Evolutionary conservation across 2,113 vertebrate species (phyloP), one percentile per base, ranked within the genome.

Genomic region (Tympanuchus pallidicinctus): DNA sequence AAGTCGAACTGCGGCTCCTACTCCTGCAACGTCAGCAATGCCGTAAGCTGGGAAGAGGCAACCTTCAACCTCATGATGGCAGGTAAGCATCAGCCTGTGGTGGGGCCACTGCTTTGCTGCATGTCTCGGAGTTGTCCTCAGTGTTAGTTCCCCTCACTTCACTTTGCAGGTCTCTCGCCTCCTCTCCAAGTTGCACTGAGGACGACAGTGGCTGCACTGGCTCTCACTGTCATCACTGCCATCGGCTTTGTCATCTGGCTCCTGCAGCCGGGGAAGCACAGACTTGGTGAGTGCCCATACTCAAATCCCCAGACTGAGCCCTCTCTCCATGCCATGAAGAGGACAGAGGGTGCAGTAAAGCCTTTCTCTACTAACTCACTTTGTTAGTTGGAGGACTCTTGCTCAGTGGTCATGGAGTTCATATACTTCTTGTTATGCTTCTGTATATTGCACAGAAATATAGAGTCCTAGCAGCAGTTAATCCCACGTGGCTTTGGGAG

Each of bases 161-260:
- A 47, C 22, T 74, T 74, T 75, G 80, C 84, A 94, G 84, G 84
- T 88, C 88, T 91, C 27, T 22, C 40, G 0, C 30, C 74, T 30
- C 38, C 3, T 6, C 64, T 85, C 5, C 60, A 0, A 24, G 32
- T 19, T 1, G 9, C 6, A 14, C 3, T 8, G 69, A 56, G 6
- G 34, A 9, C 40, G 45, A 24, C 22, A 2, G 0, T 7, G 4
- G 3, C 18, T 2, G 2, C 7, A 0, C 72, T 90, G 40, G 30
- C 56, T 22, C 21, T 75, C 19, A 0, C 15, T 17, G 0, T 8
- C 3, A 0, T 6, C 57, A 60, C 80, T 1, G 1, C 22, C 30
- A 0, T 0, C 16, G 1, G 7, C 74, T 80, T 76, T 57, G 0
- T 34, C 6, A 3, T 34, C 21, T 9, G 25, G 74, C 6, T 81